Evolutionary conservation across 1,140 invertebrate species (phyloP).

Genomic region (Daktulosphaira vitifoliae): DNA sequence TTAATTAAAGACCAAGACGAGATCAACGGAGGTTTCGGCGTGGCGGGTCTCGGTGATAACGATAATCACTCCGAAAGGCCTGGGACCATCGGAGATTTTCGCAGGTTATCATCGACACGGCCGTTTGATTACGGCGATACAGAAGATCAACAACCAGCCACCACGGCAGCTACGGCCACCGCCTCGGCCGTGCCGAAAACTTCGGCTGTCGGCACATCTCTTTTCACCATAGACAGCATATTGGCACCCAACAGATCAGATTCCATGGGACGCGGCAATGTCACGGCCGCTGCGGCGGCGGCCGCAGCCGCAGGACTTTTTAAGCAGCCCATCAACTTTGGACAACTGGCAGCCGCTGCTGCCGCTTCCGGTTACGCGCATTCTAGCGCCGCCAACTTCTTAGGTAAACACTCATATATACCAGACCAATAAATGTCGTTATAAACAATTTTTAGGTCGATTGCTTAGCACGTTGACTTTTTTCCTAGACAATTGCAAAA

Average conservation of each 20-base stretch:
- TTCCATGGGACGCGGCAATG: constrained; percentile 45
- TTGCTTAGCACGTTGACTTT: too few relatives aligned
- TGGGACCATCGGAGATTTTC: not conserved
- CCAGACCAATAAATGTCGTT: too few relatives aligned
- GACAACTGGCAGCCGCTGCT: constrained; percentile 48
- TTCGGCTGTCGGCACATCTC: constrained; percentile 16
- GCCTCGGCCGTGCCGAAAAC: constrained; percentile 14
- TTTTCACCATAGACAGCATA: constrained; percentile 72
- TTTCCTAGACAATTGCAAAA: too few relatives aligned
- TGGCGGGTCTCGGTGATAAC: constrained; percentile 4
- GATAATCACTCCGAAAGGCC: not conserved
- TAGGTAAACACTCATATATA: constrained; percentile 51
- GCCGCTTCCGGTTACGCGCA: constrained; percentile 48
- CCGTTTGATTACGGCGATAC: not conserved
- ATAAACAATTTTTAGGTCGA: too few relatives aligned
- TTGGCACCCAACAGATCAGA: constrained; percentile 52
- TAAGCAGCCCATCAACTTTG: constrained; percentile 48
- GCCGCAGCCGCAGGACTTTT: constrained; percentile 45
- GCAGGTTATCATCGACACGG: too few relatives aligned
- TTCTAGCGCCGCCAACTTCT: constrained; percentile 58
- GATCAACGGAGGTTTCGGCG: not conserved
- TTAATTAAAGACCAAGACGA: not conserved
- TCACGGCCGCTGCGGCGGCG: constrained; percentile 43
- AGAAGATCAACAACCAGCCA: too few relatives aligned
- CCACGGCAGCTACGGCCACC: not conserved